Conservation (phyloP, 2,888 invertebrate species). For the Ctena decussata region DNA sequence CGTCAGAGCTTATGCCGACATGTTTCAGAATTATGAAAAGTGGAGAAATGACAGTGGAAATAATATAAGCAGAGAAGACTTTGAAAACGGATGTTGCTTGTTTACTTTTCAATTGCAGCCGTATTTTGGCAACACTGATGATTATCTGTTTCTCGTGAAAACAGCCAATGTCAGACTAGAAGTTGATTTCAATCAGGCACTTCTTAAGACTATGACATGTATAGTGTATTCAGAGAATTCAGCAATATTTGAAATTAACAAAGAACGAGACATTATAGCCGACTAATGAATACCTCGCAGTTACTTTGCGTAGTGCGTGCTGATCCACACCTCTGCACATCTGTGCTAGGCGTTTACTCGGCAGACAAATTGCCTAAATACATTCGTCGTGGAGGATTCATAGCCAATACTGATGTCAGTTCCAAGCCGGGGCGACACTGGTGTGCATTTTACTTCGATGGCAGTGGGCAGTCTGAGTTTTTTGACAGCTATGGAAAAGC, state of each 20-base stretch:
- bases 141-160: constrained; percentile 35
- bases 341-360: constrained; percentile 13
- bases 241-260: constrained; percentile 36
- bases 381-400: constrained; percentile 14
- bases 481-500: no score
- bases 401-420: no score
- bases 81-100: constrained; percentile 8
- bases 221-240: constrained; percentile 18
- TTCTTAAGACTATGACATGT: constrained; percentile 4
- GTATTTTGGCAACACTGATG: constrained; percentile 15
- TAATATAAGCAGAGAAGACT: constrained; percentile 26
- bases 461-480: no score
- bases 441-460: no score
- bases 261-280: constrained; percentile 22
- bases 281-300: constrained; percentile 26
- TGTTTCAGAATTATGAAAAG: constrained; percentile 6
- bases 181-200: constrained; percentile 29
- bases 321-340: background rate
- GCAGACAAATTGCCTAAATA: background rate
- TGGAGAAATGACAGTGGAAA: constrained; percentile 24
- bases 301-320: constrained; percentile 14
- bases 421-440: no score
- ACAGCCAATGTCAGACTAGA: constrained; percentile 44
- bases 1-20: constrained; percentile 17
- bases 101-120: constrained; percentile 36